Evolutionary conservation across 2,888 invertebrate species (phyloP), one percentile per base, ranked within the genome.

Genomic region (Cerastis rubricosa): DNA sequence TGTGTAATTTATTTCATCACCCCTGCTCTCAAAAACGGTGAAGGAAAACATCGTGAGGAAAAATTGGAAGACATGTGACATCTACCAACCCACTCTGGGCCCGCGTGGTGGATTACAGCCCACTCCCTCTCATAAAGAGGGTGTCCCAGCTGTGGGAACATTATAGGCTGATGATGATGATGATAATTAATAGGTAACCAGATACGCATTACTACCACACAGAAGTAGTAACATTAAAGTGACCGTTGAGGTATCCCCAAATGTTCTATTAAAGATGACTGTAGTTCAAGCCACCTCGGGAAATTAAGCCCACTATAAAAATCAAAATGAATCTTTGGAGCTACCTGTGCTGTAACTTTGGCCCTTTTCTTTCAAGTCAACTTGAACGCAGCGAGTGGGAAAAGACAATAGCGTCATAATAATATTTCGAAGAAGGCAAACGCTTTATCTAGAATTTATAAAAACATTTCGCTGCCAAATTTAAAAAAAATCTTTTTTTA

Each of bases 401-500:
- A 73, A 25, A 59, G 72, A 65, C 49, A 74, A 43, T 29, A 43
- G 14, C 22, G n/a, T n/a, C n/a, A n/a, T n/a, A n/a, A n/a, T 25
- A 49, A 35, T 51, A 45, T 80, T 76, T 17, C 35, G 5, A 51
- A 57, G 49, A 66, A 22, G 8, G 19, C n/a, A 54, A 65, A n/a
- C 1, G 17, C 22, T 3, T 47, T 65, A 22, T 47, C 17, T 17
- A n/a, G n/a, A n/a, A n/a, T n/a, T n/a, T n/a, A n/a, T n/a, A 51
- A 51, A 85, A 75, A 49, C 69, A 17, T 72, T 49, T 75, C 12
- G 11, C 35, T 74, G 8, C n/a, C 17, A 63, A 59, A 61, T 29
- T 49, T 19, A 12, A 35, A 5, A 51, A 61, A 35, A 22, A 3
- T 22, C 2, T 45, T 61, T 74, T 43, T 0, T 19, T 29, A 59